Base-by-base conservation (phyloP, 2,113 vertebrate species). In the Abramis brama region DNA sequence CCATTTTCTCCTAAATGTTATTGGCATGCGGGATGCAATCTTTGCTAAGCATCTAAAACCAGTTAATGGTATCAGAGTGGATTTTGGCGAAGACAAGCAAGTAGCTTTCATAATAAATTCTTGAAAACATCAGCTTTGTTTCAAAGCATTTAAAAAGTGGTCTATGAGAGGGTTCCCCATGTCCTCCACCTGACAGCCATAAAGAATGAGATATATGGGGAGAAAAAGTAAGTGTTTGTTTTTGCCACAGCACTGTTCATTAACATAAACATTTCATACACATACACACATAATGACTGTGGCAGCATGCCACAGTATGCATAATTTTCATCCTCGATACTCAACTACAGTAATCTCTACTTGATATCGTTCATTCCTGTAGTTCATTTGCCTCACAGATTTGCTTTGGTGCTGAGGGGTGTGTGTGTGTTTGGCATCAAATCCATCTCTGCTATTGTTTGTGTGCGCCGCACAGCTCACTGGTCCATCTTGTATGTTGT, bases 321-420 rank as follows among this genome's bases (percentile, higher is more conserved):
- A 43, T 73, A 12, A 52, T 80, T 85, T 87, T 52, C 52, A 55
- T 59, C 25, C 83, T 52, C n/a, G 36, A 85, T 85, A 52, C 75
- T 85, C 59, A 57, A 19, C 57, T 27, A 52, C 66, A 62, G 83
- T 82, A 84, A 79, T 83, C 82, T 77, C 88, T 87, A 76, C 70
- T 82, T 91, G 83, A 88, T 86, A 87, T 45, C 71, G 90, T 91
- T 83, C 71, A 39, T 84, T 87, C 57, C 78, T 59, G 78, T 76
- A 85, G 78, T 87, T 84, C 75, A 79, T 87, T 79, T 79, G 76
- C 68, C 27, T 84, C 62, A 86, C 83, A 59, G 89, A 89, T 89
- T 77, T 83, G 85, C 85, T 15, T 81, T 79, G 71, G 76, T 80
- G 50, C 81, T 60, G 85, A 86, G 86, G 84, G 83, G 82, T 88